Conservation (phyloP, 2,797 vertebrate species). For the Botia kubotai region DNA sequence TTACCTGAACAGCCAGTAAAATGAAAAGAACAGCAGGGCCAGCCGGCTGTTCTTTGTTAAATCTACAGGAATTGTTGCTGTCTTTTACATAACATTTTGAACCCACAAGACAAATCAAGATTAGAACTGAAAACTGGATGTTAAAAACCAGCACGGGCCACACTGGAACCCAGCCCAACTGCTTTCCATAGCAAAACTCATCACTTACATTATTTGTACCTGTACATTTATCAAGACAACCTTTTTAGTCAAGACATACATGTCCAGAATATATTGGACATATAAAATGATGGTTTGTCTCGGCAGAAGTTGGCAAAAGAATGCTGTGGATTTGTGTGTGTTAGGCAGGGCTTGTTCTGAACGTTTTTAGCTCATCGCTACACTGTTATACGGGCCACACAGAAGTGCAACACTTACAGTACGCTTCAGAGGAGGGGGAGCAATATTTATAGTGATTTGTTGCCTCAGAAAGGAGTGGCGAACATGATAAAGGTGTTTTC, state of each 20-base stretch:
- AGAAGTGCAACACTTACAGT: not conserved
- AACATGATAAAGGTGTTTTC: not conserved
- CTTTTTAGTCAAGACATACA: too few species aligned
- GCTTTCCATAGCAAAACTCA: not conserved
- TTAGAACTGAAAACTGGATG: slow-evolving; percentile 4
- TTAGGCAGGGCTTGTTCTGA: too few species aligned
- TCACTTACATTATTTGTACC: too few species aligned
- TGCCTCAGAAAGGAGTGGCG: not conserved
- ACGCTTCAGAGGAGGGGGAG: not conserved
- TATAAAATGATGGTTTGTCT: too few species aligned
- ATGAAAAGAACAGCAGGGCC: not conserved
- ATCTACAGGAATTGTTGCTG: not conserved
- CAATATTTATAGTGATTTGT: not conserved
- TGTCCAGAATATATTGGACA: too few species aligned
- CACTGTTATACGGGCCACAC: too few species aligned
- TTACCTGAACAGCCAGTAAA: not conserved
- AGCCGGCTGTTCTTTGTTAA: not conserved
- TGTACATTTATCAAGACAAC: too few species aligned
- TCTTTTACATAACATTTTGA: not conserved
- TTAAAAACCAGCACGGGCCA: slow-evolving; percentile 2
- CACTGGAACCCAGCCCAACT: too few species aligned
- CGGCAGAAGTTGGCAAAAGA: too few species aligned
- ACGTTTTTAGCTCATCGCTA: too few species aligned
- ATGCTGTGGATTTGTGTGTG: too few species aligned
- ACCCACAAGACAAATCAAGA: not conserved